Conservation (phyloP, 2,113 vertebrate genomes). For the Hirundichthys speculiger region DNA sequence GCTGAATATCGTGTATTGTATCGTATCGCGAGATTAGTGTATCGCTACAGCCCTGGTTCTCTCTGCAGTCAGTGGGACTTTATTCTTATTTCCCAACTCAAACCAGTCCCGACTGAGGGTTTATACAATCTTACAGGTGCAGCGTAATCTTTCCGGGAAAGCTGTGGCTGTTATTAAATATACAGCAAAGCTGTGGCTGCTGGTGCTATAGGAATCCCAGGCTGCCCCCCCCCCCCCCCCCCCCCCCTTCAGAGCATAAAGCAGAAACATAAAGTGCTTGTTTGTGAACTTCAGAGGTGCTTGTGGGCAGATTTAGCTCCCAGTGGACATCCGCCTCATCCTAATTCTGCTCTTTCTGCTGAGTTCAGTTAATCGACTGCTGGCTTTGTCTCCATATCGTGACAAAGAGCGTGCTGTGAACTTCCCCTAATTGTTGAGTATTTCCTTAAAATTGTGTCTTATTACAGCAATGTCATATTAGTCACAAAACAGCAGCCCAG, state of each 20-base stretch:
- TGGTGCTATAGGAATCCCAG: neutral
- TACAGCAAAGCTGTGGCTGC: neutral
- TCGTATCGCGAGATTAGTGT: too few species aligned
- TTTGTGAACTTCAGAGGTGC: neutral
- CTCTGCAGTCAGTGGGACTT: neutral
- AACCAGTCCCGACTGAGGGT: too few species aligned
- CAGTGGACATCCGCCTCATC: rapidly evolving
- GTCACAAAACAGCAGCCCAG: too few species aligned
- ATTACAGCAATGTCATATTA: too few species aligned
- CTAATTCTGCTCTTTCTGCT: neutral
- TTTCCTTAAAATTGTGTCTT: too few species aligned
- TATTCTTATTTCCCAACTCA: rapidly evolving
- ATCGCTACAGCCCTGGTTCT: too few species aligned
- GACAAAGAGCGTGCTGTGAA: neutral
- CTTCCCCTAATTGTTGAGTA: too few species aligned
- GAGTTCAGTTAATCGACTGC: neutral
- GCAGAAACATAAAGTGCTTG: neutral
- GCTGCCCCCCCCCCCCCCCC: neutral
- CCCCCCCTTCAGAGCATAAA: neutral
- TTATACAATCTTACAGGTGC: neutral
- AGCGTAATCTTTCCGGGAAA: neutral
- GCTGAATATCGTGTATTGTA: too few species aligned
- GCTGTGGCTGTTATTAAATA: neutral
- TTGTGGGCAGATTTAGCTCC: rapidly evolving
- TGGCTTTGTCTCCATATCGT: neutral